Evolutionary conservation across 2,888 invertebrate genomes (phyloP), one percentile per base, ranked within the genome.

Genomic region (Adelphocoris suturalis): DNA sequence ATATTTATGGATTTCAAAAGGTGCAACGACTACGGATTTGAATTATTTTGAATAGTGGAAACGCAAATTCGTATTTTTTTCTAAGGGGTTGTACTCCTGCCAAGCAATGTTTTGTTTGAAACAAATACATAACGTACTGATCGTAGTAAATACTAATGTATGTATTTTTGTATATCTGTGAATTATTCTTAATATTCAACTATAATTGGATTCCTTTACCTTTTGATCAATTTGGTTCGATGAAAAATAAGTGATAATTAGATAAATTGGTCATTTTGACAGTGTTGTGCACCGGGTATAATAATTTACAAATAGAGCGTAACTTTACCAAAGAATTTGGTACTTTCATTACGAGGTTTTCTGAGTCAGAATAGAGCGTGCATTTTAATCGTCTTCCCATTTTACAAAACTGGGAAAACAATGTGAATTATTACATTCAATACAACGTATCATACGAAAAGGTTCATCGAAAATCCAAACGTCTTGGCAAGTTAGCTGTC

Each of bases 381-480:
- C 52, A 11, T 3, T 52, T 52, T 52, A 16, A 52, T 52, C 16
- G 11, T 52, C 52, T 52, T 16, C 52, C 52, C 52, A 23, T 68
- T 68, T 23, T 68, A 11, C 68, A 27, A 68, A 23, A 68, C 23
- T 68, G 68, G 68, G 19, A 68, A 61, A 68, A 23, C 23, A 68
- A 68, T 68, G 13, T 68, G 68, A 68, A 68, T 68, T 61, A 19
- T 19, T 61, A 37, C 7, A 37, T 61, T 61, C 27, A 19, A 23
- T 68, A 68, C 68, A 68, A 68, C 68, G 27, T 68, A 12, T 52
- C 16, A 52, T 11, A 5, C 16, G 13, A 52, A 52, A 52, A 37
- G 57, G 19, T 57, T 57, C 12, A 27, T 23, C 23, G 68, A 68
- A 68, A 68, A 68, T 68, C 82, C 19, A 19, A 48, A 82, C 82